Percentiles rank a stretch among this genome's conserved stretches.
Evolutionary conservation across 2,113 vertebrate species (phyloP).

Genomic region (Oryzias celebensis): DNA sequence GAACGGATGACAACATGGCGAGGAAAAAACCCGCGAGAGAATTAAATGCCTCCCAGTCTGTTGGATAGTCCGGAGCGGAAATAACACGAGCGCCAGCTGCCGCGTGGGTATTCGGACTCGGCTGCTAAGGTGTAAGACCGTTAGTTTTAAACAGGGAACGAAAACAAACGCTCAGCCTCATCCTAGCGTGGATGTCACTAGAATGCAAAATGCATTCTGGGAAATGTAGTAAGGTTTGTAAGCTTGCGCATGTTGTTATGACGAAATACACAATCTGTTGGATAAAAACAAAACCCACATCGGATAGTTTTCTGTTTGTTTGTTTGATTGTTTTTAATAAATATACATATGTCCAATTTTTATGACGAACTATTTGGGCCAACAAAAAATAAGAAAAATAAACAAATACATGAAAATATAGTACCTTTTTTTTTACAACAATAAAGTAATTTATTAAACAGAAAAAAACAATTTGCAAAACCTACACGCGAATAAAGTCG

Average conservation of each 20-base stretch:
- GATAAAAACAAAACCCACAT: too few relatives aligned
- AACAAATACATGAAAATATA: too few relatives aligned
- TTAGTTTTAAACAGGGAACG: slow-evolving; percentile 9
- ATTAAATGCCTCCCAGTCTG: background rate
- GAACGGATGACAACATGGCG: slow-evolving; percentile 73
- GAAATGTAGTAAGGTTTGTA: slow-evolving; percentile 70
- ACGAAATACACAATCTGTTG: background rate
- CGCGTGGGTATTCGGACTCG: background rate
- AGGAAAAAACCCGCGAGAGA: slow-evolving; percentile 30
- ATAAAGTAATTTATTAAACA: too few relatives aligned
- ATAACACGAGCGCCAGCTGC: fast-evolving
- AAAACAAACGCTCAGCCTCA: slow-evolving; percentile 56
- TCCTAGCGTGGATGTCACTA: slow-evolving; percentile 34
- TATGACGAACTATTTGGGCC: too few relatives aligned
- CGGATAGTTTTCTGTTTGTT: too few relatives aligned
- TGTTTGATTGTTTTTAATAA: too few relatives aligned
- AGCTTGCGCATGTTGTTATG: background rate
- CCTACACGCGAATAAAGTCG: too few relatives aligned
- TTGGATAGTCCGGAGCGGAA: background rate
- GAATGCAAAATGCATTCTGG: slow-evolving; percentile 63
- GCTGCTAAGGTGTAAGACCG: background rate
- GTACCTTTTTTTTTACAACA: too few relatives aligned
- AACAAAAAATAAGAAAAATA: too few relatives aligned
- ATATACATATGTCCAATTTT: too few relatives aligned
- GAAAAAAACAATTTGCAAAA: too few relatives aligned